Conservation (phyloP, 2,113 vertebrate species). For the Sturnus vulgaris region DNA sequence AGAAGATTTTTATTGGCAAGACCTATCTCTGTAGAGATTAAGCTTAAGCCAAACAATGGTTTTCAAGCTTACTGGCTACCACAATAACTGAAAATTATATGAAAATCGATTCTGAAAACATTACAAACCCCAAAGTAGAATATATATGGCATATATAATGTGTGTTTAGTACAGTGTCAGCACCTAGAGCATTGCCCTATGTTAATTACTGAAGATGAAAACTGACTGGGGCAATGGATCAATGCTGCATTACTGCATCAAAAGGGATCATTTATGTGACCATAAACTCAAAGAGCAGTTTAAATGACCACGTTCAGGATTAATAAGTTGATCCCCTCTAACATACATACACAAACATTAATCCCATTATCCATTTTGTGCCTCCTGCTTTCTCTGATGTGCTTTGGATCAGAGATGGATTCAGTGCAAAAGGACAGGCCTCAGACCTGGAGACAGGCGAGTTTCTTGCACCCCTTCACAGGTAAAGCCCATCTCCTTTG, state of each 20-base stretch:
- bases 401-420: not conserved
- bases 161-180: not conserved
- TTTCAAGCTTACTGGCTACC: not conserved
- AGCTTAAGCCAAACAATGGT: not conserved
- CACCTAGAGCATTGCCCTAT: not conserved
- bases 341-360: not conserved
- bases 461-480: not conserved
- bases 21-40: not conserved
- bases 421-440: not conserved
- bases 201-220: not conserved
- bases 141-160: not conserved
- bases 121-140: not conserved
- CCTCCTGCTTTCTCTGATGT: not conserved
- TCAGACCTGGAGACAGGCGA: not conserved
- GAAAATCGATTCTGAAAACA: not conserved
- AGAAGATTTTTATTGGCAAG: not conserved
- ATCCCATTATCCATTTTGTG: not conserved
- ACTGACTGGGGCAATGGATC: not conserved
- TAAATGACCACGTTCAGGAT: not conserved
- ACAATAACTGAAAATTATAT: not conserved
- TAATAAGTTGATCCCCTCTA: not conserved
- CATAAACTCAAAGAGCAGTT: not conserved
- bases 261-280: not conserved
- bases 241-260: not conserved
- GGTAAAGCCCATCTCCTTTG: not conserved